Base-by-base conservation (phyloP, 1,140 invertebrate genomes). In the Neuroterus valhalla region DNA sequence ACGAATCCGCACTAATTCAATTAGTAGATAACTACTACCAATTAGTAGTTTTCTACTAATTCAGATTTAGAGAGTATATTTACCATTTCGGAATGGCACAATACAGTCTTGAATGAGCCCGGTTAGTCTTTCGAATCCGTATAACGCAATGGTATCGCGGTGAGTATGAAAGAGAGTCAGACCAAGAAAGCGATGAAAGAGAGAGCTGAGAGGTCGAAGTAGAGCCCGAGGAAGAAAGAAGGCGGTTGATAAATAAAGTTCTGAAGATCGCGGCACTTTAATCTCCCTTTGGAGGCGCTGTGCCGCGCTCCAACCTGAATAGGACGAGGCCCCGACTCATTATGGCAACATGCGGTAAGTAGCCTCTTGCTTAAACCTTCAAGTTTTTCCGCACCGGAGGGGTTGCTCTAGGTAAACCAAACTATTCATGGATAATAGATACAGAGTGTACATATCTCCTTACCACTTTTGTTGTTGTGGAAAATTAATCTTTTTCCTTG, bases 261-360 rank as follows among this genome's bases (percentile, higher is more conserved):
- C 78, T 75, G 70, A 82, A 83, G 82, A 85, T 85, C 86, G 84
- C 82, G 86, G 87, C 78, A 80, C 87, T 88, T 88, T 88, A 88
- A 88, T 88, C 87, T 88, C 83, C 79, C 80, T 87, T 86, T 79
- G 72, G 81, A 84, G 78, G 84, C 81, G 70, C 84, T 79, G 74
- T 74, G 85, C 83, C 84, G 79, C 78, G 81, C 81, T 79, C 42
- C 55, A 77, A 71, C 72, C 38, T 84, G 74, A 75, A 85, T 86
- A 78, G 81, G 82, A 85, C 83, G 81, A 76, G 76, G 74, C 66
- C 70, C 76, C 74, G 85, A 85, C 87, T 88, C 87, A 88, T 89
- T 89, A 89, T 87, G 81, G 86, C 85, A 89, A 88, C 87, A 88
- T 87, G 86, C 85, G 85, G 86, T 87, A 87, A 87, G 86, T 86